phyloP scores from a whole-genome alignment of 2,888 invertebrate genomes.

The Meiosimyza platycephala region DNA sequence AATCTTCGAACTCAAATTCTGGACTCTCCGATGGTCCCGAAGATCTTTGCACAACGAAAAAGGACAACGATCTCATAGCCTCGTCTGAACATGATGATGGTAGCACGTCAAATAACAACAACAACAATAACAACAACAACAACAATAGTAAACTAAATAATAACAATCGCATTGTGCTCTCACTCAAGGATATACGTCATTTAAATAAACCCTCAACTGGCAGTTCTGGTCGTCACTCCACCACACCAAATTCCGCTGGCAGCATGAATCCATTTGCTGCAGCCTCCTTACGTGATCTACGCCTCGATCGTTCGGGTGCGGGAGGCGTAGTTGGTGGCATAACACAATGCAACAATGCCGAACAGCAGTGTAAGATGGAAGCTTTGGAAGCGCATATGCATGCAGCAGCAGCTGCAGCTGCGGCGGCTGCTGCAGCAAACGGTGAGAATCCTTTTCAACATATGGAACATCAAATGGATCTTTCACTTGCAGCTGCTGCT shows the following conservation, averaged over 20 bases:
- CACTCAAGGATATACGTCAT: slow-evolving; percentile 66
- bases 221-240: slow-evolving; percentile 40
- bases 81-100: slow-evolving; percentile 52
- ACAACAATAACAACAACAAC: slow-evolving; percentile 59
- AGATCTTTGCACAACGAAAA: slow-evolving; percentile 65
- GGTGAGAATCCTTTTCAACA: slow-evolving; percentile 64
- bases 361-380: slow-evolving; percentile 63
- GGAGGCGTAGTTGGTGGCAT: slow-evolving; percentile 17
- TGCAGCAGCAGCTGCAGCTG: slow-evolving; percentile 61
- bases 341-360: slow-evolving; percentile 38
- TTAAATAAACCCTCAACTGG: slow-evolving; percentile 63
- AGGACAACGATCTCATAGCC: slow-evolving; percentile 51
- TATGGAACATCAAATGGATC: slow-evolving; percentile 68
- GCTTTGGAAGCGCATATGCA: slow-evolving; percentile 64
- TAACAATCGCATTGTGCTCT: slow-evolving; percentile 66
- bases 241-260: slow-evolving; percentile 50
- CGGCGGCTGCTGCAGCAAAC: slow-evolving; percentile 56
- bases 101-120: slow-evolving; percentile 55
- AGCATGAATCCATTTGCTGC: slow-evolving; percentile 55
- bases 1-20: slow-evolving; percentile 52
- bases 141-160: slow-evolving; percentile 61
- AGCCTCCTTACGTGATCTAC: slow-evolving; percentile 55
- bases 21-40: slow-evolving; percentile 64
- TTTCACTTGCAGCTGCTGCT: slow-evolving; percentile 66
- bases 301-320: slow-evolving; percentile 48